Evolutionary conservation across 2,113 vertebrate species (phyloP), one percentile per base, ranked within the genome.

Genomic region (Pardalotus punctatus): DNA sequence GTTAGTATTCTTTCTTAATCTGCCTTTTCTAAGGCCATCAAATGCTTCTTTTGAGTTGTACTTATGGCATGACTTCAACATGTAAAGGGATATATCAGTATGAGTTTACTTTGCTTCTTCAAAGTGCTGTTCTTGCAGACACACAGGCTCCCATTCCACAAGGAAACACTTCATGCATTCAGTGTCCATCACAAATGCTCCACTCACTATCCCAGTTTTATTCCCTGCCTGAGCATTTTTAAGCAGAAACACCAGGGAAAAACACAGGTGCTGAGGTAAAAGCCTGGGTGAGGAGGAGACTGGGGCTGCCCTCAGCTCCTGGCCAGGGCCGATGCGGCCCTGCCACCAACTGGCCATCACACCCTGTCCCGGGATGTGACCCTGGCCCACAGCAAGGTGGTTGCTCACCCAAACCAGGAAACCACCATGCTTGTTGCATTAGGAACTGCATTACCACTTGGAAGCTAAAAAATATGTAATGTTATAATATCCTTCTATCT

Each of bases 341-440:
- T 2, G 8, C 25, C 22, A 3, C n/a, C 71, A 3, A 0, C 35
- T 3, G 3, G 23, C 42, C 36, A 16, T 3, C 81, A 22, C 64
- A 22, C 2, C 48, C 69, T 11, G 33, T 25, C 47, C 87, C 0
- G 0, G 54, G 27, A 25, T 2, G 8, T 0, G 4, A 23, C 8
- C 61, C 48, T 18, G 40, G 24, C 9, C 4, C 43, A 24, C 56
- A 38, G 73, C n/a, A 56, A 48, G 14, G 5, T 1, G 6, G 8
- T 2, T 29, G 25, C 33, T 57, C 6, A 0, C n/a, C 24, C 56
- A 61, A 36, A 65, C 18, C 25, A 9, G 36, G 36, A 85, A 53
- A 56, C 6, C 17, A 11, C 29, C 38, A 2, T 2, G 12, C 20
- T 48, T 53, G 10, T 14, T 40, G 28, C n/a, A 35, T 17, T 54